Evolutionary conservation across 1,140 invertebrate species (phyloP), one percentile per base, ranked within the genome.

Genomic region (Cecropterus lyciades): DNA sequence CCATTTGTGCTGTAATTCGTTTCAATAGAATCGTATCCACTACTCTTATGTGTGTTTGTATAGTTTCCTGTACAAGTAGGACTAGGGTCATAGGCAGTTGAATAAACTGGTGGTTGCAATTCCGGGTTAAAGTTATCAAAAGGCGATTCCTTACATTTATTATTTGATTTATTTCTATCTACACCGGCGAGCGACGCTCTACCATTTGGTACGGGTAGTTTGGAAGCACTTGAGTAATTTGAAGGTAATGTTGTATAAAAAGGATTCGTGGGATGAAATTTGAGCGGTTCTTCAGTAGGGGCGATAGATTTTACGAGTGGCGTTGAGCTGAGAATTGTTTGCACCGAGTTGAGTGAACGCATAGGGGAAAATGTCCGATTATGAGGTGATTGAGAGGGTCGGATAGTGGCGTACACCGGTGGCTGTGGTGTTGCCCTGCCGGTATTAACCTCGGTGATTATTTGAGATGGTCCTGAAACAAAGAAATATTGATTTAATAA

Each of bases 381-480:
- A 45, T 81, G 77, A 5, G 84, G 75, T 16, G 79, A 73, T 15
- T 75, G 77, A 4, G 87, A 72, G 8, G 84, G 82, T 43, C 84
- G 71, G 68, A 88, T 88, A 6, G 84, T 88, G 8, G 89, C 84
- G 53, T 87, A 89, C 0, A 92, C 85, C 3, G 87, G 88, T 10
- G 86, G 79, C 72, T 92, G 91, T 4, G 87, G 90, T 7, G 81
- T 87, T 6, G 87, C 82, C 73, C 77, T 73, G n/a, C 75, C 83
- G 43, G 57, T 73, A 72, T 84, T 82, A 56, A 85, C 70, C 63
- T 92, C 89, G 11, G 88, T 75, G 15, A 91, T 71, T 24, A 92
- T 68, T 56, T 92, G 91, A 0, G 90, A 92, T 10, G 91, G 89
- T 59, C 91, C 92, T 93, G 87, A 67, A 92, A 92, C 69, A 73